Base-by-base conservation (phyloP, 2,113 vertebrate genomes). In the Rhinichthys klamathensis region DNA sequence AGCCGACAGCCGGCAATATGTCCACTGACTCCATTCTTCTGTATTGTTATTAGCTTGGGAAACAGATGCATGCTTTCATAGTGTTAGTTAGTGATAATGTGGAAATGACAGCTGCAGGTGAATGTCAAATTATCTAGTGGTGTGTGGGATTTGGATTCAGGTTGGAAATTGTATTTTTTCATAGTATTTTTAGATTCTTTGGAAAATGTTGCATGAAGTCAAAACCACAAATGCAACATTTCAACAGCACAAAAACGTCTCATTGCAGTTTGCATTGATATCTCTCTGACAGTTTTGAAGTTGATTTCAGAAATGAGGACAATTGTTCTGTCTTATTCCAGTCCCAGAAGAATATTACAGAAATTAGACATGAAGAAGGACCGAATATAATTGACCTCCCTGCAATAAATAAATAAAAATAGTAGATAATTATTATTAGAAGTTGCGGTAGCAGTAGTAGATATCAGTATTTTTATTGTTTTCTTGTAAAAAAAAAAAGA, bases 1-100 rank as follows among this genome's bases (percentile, higher is more conserved):
- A 86, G 60, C 60, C 72, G 2, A 70, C 60, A 87, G 78, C 69
- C 35, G 3, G 61, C 73, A 60, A 46, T 23, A 56, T 41, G 84
- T 72, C 61, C 61, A 23, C 85, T 76, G 69, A 51, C 11, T 3
- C 35, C 10, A 54, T 23, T 49, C 67, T 35, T 46, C 54, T 63
- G n/a, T 49, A 27, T 7, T 1, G 6, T 35, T 61, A 88, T 79
- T 46, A 83, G 49, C 32, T 82, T 23, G 30, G 32, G 49, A 82
- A 35, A 41, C 44, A 67, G n/a, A 67, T 82, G 80, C 61, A 61
- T 0, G 23, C 78, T 46, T 41, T 51, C 23, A 25, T 69, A 69
- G 10, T 72, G 21, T 70, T 82, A 72, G 46, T 72, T 82, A 82
- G 12, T 25, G 80, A 32, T 70, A 79, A 35, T 56, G 46, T 56